Evolutionary conservation across 2,888 invertebrate genomes (phyloP).

Genomic region (Molanna angustata): DNA sequence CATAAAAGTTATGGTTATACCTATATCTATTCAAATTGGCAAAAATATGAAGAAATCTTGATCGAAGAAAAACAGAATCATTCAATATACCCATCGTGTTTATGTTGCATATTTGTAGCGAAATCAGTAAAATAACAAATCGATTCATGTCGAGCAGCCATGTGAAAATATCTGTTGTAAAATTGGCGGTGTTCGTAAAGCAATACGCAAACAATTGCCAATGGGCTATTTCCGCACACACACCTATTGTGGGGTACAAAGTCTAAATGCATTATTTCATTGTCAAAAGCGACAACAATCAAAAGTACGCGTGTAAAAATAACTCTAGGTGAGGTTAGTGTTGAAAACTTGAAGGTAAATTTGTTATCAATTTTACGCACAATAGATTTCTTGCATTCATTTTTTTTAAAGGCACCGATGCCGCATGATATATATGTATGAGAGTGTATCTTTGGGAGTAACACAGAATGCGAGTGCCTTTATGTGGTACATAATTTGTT

Average conservation of each 20-base stretch:
- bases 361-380: slow-evolving; percentile 27
- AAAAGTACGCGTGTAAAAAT: slow-evolving; percentile 7
- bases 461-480: too few relatives aligned
- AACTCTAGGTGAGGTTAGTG: slow-evolving; percentile 17
- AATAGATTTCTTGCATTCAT: slow-evolving; percentile 8
- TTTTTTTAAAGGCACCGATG: slow-evolving; percentile 16
- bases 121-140: slow-evolving; percentile 4
- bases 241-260: slow-evolving; percentile 23
- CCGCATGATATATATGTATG: slow-evolving; percentile 14
- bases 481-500: too few relatives aligned
- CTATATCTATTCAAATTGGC: too few relatives aligned
- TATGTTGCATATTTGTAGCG: slow-evolving; percentile 6
- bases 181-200: slow-evolving; percentile 15
- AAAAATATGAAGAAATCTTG: too few relatives aligned
- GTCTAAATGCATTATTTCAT: slow-evolving; percentile 2
- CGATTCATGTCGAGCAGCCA: slow-evolving; percentile 5
- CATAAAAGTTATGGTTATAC: too few relatives aligned
- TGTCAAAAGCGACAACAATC: slow-evolving; percentile 12
- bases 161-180: slow-evolving; percentile 17
- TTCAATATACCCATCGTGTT: too few relatives aligned
- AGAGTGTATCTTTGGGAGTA: too few relatives aligned
- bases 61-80: too few relatives aligned
- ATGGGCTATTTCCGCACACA: slow-evolving; percentile 32
- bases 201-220: slow-evolving; percentile 25
- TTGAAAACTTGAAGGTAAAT: slow-evolving; percentile 27